Evolutionary conservation across 1,140 invertebrate genomes (phyloP).

Genomic region (Drosophila lacteicornis): DNA sequence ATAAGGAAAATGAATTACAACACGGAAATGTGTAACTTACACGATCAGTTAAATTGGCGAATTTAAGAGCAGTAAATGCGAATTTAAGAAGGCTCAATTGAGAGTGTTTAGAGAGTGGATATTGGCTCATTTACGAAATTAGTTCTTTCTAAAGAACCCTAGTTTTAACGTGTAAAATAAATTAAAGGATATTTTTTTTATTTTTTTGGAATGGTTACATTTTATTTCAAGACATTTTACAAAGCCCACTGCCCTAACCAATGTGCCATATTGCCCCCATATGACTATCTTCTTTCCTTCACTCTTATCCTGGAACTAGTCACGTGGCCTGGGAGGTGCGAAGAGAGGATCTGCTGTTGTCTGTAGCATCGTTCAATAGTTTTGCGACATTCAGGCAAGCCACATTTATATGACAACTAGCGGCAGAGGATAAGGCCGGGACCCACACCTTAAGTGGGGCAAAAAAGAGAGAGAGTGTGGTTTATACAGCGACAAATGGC

Average conservation of each 20-base stretch:
- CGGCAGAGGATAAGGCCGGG: slow-evolving; percentile 5
- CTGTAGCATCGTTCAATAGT: slow-evolving; percentile 72
- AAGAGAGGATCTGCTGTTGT: slow-evolving; percentile 29
- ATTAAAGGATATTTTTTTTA: too few relatives aligned
- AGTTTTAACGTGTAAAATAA: too few relatives aligned
- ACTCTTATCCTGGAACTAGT: neutral
- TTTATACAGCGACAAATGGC: slow-evolving; percentile 78
- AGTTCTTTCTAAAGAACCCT: too few relatives aligned
- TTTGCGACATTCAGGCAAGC: slow-evolving; percentile 66
- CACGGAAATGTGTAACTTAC: slow-evolving; percentile 49
- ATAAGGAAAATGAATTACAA: slow-evolving; percentile 42
- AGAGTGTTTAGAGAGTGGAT: neutral
- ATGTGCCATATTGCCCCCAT: slow-evolving; percentile 2
- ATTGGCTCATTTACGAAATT: neutral
- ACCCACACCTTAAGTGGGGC: slow-evolving; percentile 32
- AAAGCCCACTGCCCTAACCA: neutral
- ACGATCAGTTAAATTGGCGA: slow-evolving; percentile 35
- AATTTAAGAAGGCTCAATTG: slow-evolving; percentile 4
- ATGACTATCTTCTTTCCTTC: neutral
- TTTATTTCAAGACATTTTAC: too few relatives aligned
- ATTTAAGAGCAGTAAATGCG: slow-evolving; percentile 4
- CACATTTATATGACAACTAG: slow-evolving; percentile 59
- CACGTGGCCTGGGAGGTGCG: neutral
- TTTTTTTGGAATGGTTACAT: too few relatives aligned
- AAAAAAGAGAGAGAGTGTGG: slow-evolving; percentile 34